These are phyloP conservation scores for Stegodyphus mimosarum DNA, from an alignment of 1,140 invertebrate species.

Conservation along the genomic window DNA sequence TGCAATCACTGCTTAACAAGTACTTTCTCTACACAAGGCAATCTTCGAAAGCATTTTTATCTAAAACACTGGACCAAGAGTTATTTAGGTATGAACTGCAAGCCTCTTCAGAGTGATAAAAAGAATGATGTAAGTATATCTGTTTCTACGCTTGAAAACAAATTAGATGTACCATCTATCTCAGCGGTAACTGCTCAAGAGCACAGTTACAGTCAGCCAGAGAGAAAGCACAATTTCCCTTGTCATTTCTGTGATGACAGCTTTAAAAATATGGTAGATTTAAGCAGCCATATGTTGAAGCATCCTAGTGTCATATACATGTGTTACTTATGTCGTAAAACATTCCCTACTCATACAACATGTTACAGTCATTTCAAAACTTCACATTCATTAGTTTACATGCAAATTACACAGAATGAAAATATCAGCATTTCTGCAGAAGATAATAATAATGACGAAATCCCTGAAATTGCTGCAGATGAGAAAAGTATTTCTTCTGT, in stretches of 20 bases:
- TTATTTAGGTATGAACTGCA: constrained; percentile 64
- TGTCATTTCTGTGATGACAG: constrained; percentile 48
- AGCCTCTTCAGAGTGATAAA: constrained; percentile 51
- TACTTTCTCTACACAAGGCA: constrained; percentile 84
- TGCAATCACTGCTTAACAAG: constrained; percentile 86
- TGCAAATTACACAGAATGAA: constrained; percentile 15
- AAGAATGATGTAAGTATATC: constrained; percentile 21
- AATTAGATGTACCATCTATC: background rate
- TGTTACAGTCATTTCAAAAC: constrained; percentile 84
- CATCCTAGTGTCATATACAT: constrained; percentile 82
- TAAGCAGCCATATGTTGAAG: constrained; percentile 61
- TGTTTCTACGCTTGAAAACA: background rate
- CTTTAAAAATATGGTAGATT: constrained; percentile 41
- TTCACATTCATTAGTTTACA: constrained; percentile 72
- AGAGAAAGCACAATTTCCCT: constrained; percentile 1
- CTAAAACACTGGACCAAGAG: constrained; percentile 73
- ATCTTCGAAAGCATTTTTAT: constrained; percentile 81
- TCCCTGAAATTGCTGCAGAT: constrained; percentile 6
- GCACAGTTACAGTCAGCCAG: constrained; percentile 47
- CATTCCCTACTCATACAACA: constrained; percentile 81
- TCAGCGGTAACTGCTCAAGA: constrained; percentile 34
- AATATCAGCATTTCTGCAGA: constrained; percentile 1
- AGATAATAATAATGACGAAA: constrained; percentile 3
- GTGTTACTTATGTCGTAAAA: constrained; percentile 90
- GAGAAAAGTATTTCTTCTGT: constrained; percentile 14